Evolutionary conservation across 2,113 vertebrate species (phyloP), one percentile per base, ranked within the genome.

Genomic region (Thymallus thymallus): DNA sequence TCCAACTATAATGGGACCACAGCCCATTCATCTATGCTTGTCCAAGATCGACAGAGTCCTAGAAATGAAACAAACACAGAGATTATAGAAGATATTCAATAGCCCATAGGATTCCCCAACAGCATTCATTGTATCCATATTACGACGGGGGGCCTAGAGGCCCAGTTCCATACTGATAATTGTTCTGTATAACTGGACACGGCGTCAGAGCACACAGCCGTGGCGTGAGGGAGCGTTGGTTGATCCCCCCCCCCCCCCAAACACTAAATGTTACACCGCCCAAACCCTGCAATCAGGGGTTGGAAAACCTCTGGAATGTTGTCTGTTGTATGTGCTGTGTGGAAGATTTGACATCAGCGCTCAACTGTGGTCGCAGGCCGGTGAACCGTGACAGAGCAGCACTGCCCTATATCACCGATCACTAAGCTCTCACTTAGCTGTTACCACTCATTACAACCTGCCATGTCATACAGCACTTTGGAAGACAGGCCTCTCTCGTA

Each of bases 1-100:
- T 76, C 75, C 56, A 29, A n/a, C 12, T 7, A 4, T 64, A 73
- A 76, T 73, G 41, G 73, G 51, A 60, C n/a, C 48, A 70, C 30
- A 29, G 76, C 60, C 67, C 64, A 24, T 46, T 71, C 61, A n/a
- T 80, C 80, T 82, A 86, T 82, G 32, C 56, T 29, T 24, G 46
- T 16, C 24, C 4, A 20, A 68, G 60, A 58, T 24, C 3, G 46
- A 75, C 20, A 76, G 14, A 22, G 22, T 77, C 75, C 88, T 90
- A 3, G 30, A 78, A 51, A 6, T 69, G 26, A 75, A 65, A 82
- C 6, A 80, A 65, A 82, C 6, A 80, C 16, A 78, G 56, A 70
- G 14, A 16, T 30, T 14, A n/a, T 30, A n/a, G 46, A 56, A 48
- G 48, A 56, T 14, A 30, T 56, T 70, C 14, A 16, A 58, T 20